Conservation (phyloP, 2,888 invertebrate species). For the Ennomos fuscantarius region DNA sequence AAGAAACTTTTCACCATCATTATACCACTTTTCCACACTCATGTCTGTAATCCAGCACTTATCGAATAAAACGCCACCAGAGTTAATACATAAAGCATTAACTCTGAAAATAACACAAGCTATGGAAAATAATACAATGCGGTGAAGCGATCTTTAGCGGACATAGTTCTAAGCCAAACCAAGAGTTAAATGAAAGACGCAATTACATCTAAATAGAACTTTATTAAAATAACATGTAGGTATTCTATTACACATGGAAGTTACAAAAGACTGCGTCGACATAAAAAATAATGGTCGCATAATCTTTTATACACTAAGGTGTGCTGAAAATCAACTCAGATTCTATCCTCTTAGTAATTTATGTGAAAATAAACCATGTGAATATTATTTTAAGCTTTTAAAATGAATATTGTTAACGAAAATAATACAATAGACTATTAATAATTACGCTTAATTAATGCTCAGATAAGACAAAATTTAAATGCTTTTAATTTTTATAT, state of each 20-base stretch:
- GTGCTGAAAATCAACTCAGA: slow-evolving; percentile 62
- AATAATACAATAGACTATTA: slow-evolving; percentile 31
- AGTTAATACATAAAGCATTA: too few relatives aligned
- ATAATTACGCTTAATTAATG: slow-evolving; percentile 24
- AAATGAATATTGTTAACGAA: slow-evolving; percentile 44
- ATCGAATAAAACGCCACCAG: too few relatives aligned
- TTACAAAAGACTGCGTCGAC: slow-evolving; percentile 62
- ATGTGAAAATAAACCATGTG: slow-evolving; percentile 53
- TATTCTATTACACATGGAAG: slow-evolving; percentile 69
- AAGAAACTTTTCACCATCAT: too few relatives aligned
- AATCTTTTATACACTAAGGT: slow-evolving; percentile 60
- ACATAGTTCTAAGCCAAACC: too few relatives aligned
- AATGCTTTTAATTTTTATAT: slow-evolving; percentile 41
- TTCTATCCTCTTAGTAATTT: slow-evolving; percentile 69
- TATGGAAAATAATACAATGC: too few relatives aligned
- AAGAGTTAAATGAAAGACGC: slow-evolving; percentile 50
- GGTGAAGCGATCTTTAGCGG: too few relatives aligned
- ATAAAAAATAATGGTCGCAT: slow-evolving; percentile 58
- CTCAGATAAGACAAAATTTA: slow-evolving; percentile 30
- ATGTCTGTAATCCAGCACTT: too few relatives aligned
- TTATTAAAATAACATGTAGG: slow-evolving; percentile 64
- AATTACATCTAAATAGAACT: slow-evolving; percentile 73
- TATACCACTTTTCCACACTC: too few relatives aligned
- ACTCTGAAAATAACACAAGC: too few relatives aligned
- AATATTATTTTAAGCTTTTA: slow-evolving; percentile 44